Evolutionary conservation across 2,113 vertebrate species (phyloP), one percentile per base, ranked within the genome.

Genomic region (Melozone crissalis): DNA sequence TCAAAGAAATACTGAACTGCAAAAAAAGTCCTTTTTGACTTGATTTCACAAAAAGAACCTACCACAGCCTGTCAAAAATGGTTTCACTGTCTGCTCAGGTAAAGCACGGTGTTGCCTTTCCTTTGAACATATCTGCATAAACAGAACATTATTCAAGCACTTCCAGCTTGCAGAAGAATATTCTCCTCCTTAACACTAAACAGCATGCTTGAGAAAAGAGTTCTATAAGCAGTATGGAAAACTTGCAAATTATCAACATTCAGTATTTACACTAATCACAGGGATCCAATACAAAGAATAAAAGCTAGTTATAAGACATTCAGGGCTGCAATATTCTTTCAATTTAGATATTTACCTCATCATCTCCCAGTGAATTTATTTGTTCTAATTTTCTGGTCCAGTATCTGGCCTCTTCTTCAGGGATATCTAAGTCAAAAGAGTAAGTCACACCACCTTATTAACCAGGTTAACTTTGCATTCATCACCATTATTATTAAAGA

Each of bases 361-460:
- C 98, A 16, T 98, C 97, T 92, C 93, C 97, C 96, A 99, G 97
- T 33, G 98, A 98, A 97, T 99, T 99, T 92, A 99, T 98, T 95
- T 98, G 98, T 63, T 99, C 99, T 87, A 99, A 96, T 95, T 99
- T 99, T 75, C 98, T 98, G 20, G 99, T 99, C 99, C 99, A 99
- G 89, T 99, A 99, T 96, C 98, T 98, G n/a, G 99, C 99, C 95
- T 99, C 99, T 52, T 99, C 99, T 93, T 99, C 99, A 74, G 99
- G 99, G 85, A 99, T 99, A 97, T 99, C 99, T 99, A 72, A 8
- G 78, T 76, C 78, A 95, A 78, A 88, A 93, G 90, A 95, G 10
- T 21, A 95, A 96, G 22, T 67, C 82, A 76, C 43, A 94, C 13
- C 46, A 87, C 19, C 58, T 93, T 84, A 94, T 62, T 92, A 83